These are phyloP conservation scores for Ceramica pisi DNA, from an alignment of 2,888 invertebrate species.

Conservation along the genomic window DNA sequence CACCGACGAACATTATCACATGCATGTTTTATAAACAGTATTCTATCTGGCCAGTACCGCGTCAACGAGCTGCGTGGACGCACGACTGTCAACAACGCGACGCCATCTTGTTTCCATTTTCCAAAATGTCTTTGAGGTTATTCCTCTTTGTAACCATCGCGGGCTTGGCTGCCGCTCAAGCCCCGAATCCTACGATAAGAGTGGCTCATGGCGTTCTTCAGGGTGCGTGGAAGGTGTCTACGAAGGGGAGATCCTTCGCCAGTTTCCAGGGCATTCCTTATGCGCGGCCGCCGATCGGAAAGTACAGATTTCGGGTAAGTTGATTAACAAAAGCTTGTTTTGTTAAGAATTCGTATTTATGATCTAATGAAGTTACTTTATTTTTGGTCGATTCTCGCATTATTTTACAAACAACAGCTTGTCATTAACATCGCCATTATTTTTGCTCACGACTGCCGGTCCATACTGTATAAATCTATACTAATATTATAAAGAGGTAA, in stretches of 20 bases:
- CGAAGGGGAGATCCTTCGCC: conserved; percentile 85
- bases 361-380: too few relatives aligned
- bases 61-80: conserved; percentile 36
- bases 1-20: neutral
- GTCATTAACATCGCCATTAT: neutral
- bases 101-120: conserved; percentile 11
- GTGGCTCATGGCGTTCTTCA: conserved; percentile 80
- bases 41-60: conserved; percentile 30
- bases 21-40: conserved; percentile 19
- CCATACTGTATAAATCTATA: neutral
- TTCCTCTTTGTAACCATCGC: conserved; percentile 68
- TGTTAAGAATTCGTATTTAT: neutral
- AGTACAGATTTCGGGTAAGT: conserved; percentile 90
- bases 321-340: neutral
- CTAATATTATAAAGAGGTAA: too few relatives aligned
- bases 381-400: neutral
- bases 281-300: conserved; percentile 92
- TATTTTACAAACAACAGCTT: neutral
- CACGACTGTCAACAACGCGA: conserved; percentile 15
- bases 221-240: conserved; percentile 83
- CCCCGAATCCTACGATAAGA: conserved; percentile 79
- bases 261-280: conserved; percentile 93
- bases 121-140: conserved; percentile 65
- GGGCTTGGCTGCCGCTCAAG: conserved; percentile 69
- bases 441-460: neutral